These are phyloP conservation scores for Leptinotarsa peninsularis DNA, from an alignment of 2,888 invertebrate species.

Conservation along the genomic window DNA sequence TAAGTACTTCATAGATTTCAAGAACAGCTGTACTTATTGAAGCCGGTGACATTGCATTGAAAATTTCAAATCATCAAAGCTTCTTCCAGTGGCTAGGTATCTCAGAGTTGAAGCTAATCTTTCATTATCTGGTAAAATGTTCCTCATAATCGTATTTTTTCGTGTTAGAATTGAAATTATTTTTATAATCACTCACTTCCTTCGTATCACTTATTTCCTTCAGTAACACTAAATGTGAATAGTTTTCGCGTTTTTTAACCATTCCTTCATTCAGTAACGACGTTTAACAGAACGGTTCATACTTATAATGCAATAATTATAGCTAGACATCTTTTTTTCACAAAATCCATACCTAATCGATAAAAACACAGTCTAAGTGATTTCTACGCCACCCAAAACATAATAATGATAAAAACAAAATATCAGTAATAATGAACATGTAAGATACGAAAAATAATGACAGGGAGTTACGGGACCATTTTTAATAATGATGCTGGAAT, in stretches of 20 bases:
- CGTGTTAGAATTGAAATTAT: conserved; percentile 26
- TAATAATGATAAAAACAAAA: conserved; percentile 20
- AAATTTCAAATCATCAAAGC: too few species aligned
- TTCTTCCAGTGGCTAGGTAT: too few species aligned
- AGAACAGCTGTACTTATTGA: too few species aligned
- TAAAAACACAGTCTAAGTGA: conserved; percentile 15
- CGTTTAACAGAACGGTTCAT: conserved; percentile 21
- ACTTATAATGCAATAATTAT: conserved; percentile 25
- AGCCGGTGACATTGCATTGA: too few species aligned
- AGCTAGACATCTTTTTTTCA: conserved; percentile 21
- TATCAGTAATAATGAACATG: conserved; percentile 21
- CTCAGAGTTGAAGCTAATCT: too few species aligned
- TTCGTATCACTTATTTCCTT: conserved; percentile 17
- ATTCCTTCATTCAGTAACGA: conserved; percentile 23
- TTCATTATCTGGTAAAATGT: conserved; percentile 12
- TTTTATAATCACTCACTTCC: conserved; percentile 27
- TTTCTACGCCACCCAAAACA: conserved; percentile 12
- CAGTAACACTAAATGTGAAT: conserved; percentile 22
- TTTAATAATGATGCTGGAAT: conserved; percentile 2
- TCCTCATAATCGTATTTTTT: conserved; percentile 15
- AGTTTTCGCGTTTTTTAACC: conserved; percentile 20
- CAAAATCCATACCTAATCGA: conserved; percentile 3
- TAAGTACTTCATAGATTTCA: neutral
- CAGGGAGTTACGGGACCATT: conserved; percentile 4
- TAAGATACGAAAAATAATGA: conserved; percentile 24